A percentile compares a stretch with the other conserved stretches of the same genome.
phyloP scores from a whole-genome alignment of 2,113 vertebrate species.

The Rallus limicola region DNA sequence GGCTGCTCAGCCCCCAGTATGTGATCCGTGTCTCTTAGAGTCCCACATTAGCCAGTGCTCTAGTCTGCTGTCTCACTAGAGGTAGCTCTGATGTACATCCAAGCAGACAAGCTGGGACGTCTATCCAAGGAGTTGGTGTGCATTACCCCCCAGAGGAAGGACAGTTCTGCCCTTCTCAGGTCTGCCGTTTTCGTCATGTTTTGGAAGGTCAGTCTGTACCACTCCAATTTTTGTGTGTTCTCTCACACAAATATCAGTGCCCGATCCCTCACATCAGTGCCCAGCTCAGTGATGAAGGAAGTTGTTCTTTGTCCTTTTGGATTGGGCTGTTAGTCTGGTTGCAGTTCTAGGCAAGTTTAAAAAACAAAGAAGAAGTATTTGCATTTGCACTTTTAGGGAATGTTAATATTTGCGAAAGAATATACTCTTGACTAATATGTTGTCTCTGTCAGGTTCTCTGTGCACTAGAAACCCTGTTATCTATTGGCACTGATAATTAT shows the following conservation, averaged over 20 bases:
- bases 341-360: neutral
- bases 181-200: neutral
- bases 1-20: neutral
- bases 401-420: neutral
- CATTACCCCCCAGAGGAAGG: neutral
- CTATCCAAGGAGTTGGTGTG: too few relatives aligned
- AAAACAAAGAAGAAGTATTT: neutral
- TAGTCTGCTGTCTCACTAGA: neutral
- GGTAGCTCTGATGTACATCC: neutral
- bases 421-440: neutral
- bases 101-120: neutral
- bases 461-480: neutral
- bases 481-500: neutral
- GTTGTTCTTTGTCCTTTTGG: neutral
- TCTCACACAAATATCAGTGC: neutral
- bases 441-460: neutral
- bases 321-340: neutral
- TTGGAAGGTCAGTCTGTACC: neutral
- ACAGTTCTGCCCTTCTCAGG: neutral
- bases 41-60: accelerated
- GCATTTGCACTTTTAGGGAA: neutral
- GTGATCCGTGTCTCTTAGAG: too few relatives aligned
- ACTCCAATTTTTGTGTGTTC: neutral
- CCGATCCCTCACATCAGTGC: too few relatives aligned
- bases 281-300: neutral